phyloP scores from a whole-genome alignment of 2,888 invertebrate species.

The Tuta absoluta region DNA sequence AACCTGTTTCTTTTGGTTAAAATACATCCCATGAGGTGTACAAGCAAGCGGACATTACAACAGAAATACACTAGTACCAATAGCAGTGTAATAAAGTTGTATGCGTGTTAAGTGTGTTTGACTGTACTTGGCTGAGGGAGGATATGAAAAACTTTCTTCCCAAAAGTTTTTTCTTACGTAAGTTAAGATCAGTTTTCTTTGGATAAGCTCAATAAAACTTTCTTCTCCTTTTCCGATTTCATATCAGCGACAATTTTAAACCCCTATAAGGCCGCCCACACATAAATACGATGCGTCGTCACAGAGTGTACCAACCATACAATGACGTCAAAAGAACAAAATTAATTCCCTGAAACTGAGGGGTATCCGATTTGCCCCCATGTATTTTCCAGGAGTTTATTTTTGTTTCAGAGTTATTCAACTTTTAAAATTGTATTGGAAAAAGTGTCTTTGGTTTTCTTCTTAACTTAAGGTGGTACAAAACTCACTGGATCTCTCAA shows the following conservation, averaged over 20 bases:
- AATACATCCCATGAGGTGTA: not conserved
- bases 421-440: too few relatives aligned
- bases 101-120: not conserved
- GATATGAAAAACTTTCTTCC: not conserved
- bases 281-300: too few relatives aligned
- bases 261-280: too few relatives aligned
- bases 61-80: not conserved
- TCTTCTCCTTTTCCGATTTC: not conserved
- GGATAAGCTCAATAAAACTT: conserved; percentile 1
- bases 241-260: not conserved
- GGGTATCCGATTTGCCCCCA: too few relatives aligned
- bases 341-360: too few relatives aligned
- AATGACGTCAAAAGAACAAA: too few relatives aligned
- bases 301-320: too few relatives aligned
- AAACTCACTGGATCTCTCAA: too few relatives aligned
- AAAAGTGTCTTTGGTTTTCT: too few relatives aligned
- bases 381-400: too few relatives aligned
- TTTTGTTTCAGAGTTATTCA: too few relatives aligned
- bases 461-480: too few relatives aligned
- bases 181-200: not conserved
- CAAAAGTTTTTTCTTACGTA: not conserved
- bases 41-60: not conserved
- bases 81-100: not conserved
- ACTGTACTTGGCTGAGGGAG: not conserved
- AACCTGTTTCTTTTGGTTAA: not conserved